These are phyloP conservation scores for Chrysomela aeneicollis DNA, from an alignment of 2,888 invertebrate species.

Conservation along the genomic window DNA sequence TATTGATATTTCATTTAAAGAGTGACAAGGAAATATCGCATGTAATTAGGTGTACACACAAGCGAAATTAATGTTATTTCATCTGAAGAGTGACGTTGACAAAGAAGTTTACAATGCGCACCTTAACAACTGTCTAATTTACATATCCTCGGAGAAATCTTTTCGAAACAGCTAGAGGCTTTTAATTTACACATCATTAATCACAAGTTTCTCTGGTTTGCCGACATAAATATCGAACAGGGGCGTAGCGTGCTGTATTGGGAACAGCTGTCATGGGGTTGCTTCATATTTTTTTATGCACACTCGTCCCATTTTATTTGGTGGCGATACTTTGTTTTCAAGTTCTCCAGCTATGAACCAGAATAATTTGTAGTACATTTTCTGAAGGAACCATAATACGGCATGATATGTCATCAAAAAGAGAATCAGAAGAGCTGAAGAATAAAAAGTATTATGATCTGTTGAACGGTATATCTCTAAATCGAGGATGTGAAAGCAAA, in stretches of 20 bases:
- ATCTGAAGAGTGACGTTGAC: constrained; percentile 55
- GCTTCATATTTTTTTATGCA: no score
- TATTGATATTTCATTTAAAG: constrained; percentile 39
- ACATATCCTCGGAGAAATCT: constrained; percentile 61
- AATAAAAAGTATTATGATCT: no score
- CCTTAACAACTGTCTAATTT: constrained; percentile 61
- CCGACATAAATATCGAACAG: constrained; percentile 41
- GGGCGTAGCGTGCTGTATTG: constrained; percentile 16
- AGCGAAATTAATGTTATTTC: constrained; percentile 50
- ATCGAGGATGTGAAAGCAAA: no score
- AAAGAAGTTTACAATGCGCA: constrained; percentile 58
- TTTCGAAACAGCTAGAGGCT: constrained; percentile 59
- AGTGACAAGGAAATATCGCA: constrained; percentile 44
- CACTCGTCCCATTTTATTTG: no score
- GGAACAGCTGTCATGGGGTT: background rate
- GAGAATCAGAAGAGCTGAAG: no score
- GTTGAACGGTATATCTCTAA: no score
- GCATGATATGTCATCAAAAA: no score
- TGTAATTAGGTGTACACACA: constrained; percentile 50
- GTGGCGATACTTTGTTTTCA: no score
- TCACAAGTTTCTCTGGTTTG: constrained; percentile 47
- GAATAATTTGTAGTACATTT: no score
- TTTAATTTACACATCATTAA: constrained; percentile 61
- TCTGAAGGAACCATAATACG: no score
- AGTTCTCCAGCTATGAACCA: no score